These are phyloP conservation scores for Porites rus DNA, from an alignment of 92 coral and sea anemone species.

Conservation along the genomic window DNA sequence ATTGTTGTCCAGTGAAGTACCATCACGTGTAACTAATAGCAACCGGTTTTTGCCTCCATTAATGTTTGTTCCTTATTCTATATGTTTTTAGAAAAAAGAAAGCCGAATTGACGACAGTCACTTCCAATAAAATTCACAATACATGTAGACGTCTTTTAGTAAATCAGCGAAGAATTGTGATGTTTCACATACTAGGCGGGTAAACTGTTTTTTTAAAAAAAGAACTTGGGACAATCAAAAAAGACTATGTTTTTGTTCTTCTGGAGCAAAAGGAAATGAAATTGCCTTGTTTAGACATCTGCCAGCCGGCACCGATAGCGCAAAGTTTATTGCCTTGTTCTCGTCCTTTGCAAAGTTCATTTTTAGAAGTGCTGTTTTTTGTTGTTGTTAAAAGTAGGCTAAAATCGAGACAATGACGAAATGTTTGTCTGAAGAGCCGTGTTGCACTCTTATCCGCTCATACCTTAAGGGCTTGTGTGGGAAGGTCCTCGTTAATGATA, in stretches of 20 bases:
- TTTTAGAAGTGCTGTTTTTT: neutral
- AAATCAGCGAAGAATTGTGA: neutral
- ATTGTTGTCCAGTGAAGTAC: too few species aligned
- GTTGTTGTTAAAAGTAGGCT: neutral
- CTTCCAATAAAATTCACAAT: neutral
- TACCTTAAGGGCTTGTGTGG: neutral
- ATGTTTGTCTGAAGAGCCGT: neutral
- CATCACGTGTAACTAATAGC: neutral
- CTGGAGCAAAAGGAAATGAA: slow-evolving; percentile 17
- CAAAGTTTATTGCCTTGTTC: neutral
- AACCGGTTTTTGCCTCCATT: neutral
- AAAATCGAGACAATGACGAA: neutral
- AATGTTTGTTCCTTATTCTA: neutral
- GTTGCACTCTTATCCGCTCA: neutral
- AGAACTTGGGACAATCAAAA: neutral
- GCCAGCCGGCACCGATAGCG: neutral
- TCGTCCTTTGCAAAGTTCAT: neutral
- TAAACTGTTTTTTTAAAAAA: neutral
- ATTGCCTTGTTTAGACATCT: neutral
- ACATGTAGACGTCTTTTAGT: neutral
- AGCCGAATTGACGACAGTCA: neutral
- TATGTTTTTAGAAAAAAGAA: neutral
- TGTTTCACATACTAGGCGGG: neutral
- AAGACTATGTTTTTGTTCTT: neutral
- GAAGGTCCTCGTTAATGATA: neutral